Evolutionary conservation across 2,113 vertebrate genomes (phyloP).

Genomic region (Tricholaema leucomelas): DNA sequence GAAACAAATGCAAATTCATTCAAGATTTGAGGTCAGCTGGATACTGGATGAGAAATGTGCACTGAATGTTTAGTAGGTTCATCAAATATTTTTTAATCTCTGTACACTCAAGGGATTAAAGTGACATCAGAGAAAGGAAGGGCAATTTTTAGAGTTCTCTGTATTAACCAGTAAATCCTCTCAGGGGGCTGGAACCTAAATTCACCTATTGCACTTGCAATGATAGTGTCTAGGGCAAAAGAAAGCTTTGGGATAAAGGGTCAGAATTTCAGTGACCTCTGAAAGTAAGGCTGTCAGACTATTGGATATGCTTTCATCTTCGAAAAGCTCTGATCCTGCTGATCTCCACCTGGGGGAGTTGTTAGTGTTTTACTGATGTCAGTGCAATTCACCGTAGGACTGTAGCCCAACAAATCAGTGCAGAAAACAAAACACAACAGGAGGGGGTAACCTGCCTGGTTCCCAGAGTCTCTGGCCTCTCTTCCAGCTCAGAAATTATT

Average conservation of each 20-base stretch:
- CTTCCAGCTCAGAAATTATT: neutral
- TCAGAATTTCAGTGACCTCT: neutral
- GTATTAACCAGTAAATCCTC: neutral
- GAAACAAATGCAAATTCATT: slow-evolving; percentile 50
- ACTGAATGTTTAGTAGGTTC: slow-evolving; percentile 1
- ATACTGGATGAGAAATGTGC: slow-evolving; percentile 8
- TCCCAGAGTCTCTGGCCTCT: neutral
- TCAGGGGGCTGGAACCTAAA: neutral
- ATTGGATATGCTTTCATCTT: neutral
- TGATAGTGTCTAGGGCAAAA: neutral
- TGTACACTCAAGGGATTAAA: neutral
- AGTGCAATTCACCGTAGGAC: neutral
- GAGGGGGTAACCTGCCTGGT: neutral
- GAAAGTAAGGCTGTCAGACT: neutral
- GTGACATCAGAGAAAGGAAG: slow-evolving; percentile 2
- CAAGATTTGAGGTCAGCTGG: slow-evolving; percentile 38
- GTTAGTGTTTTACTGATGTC: neutral
- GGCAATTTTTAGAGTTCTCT: slow-evolving; percentile 25
- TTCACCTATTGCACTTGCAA: neutral
- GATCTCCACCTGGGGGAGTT: neutral
- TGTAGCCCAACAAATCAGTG: neutral
- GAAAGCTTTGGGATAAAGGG: neutral
- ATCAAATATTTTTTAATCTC: slow-evolving; percentile 24
- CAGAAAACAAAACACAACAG: neutral
- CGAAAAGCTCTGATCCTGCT: neutral